Evolutionary conservation across 2,888 invertebrate genomes (phyloP), one percentile per base, ranked within the genome.

Genomic region (Oxycera nigricornis): DNA sequence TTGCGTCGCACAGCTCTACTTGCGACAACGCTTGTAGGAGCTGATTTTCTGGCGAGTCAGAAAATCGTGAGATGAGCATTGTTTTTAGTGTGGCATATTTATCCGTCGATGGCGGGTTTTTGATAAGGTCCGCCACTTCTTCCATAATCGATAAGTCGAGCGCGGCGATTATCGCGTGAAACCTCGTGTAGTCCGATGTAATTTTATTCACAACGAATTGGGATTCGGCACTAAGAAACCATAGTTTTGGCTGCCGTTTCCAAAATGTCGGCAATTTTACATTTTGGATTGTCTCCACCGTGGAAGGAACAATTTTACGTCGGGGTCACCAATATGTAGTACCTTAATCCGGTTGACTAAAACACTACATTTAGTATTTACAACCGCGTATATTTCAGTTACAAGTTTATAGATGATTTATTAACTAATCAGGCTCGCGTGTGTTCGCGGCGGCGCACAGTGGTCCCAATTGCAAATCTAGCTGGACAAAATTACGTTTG

Each of bases 211-310:
- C 59, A 1, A 30, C 3, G 14, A 59, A 59, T 28, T 59, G 59
- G 28, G 59, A 59, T 14, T 59, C 26, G 2, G 17, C 11, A 28
- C 22, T 24, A 11, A 28, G 11, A 28, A 59, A 59, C 30, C 59
- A 59, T 3, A 59, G 2, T 28, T 28, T 30, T 20, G 31, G 61
- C 20, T 31, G 30, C 9, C 20, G 14, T 17, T 31, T 61, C 61
- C 61, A 61, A 35, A 61, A 61, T 61, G 31, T 6, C 61, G 61
- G 61, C 20, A 31, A 24, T 55, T 55, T 55, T 6, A 55, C 17
- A 55, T 55, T 22, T n/a, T n/a, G n/a, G n/a, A n/a, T n/a, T n/a
- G n/a, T n/a, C n/a, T n/a, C n/a, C n/a, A n/a, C n/a, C n/a, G n/a
- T n/a, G n/a, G n/a, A n/a, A n/a, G n/a, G n/a, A n/a, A n/a, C n/a